phyloP scores from a whole-genome alignment of 2,113 vertebrate genomes.

The Butorides virescens region DNA sequence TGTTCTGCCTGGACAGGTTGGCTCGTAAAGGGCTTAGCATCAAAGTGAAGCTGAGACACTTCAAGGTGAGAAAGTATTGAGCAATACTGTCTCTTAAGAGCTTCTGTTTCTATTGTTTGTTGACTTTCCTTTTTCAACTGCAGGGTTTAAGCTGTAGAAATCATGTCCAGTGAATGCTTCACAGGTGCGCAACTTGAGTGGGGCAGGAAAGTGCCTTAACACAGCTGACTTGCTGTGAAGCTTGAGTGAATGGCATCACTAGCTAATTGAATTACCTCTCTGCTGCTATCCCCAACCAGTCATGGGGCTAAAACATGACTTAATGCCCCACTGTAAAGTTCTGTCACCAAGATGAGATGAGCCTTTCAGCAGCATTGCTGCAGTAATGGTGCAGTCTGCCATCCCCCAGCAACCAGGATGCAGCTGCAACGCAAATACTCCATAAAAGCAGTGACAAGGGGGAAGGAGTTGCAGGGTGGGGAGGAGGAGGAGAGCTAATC shows the following conservation, averaged over 20 bases:
- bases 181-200: not conserved
- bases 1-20: not conserved
- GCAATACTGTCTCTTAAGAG: not conserved
- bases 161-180: not conserved
- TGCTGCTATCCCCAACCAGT: not conserved
- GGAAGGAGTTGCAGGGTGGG: not conserved
- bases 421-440: not conserved
- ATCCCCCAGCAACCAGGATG: not conserved
- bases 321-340: not conserved
- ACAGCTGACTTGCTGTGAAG: not conserved
- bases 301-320: fast-evolving
- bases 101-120: not conserved
- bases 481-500: not conserved
- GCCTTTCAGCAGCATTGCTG: not conserved
- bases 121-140: not conserved
- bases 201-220: not conserved
- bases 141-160: not conserved
- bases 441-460: not conserved
- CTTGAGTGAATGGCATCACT: not conserved
- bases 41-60: not conserved
- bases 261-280: not conserved
- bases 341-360: not conserved
- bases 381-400: not conserved
- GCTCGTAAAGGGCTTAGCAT: not conserved
- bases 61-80: not conserved